Evolutionary conservation across 2,113 vertebrate species (phyloP).

Genomic region (Anguilla rostrata): DNA sequence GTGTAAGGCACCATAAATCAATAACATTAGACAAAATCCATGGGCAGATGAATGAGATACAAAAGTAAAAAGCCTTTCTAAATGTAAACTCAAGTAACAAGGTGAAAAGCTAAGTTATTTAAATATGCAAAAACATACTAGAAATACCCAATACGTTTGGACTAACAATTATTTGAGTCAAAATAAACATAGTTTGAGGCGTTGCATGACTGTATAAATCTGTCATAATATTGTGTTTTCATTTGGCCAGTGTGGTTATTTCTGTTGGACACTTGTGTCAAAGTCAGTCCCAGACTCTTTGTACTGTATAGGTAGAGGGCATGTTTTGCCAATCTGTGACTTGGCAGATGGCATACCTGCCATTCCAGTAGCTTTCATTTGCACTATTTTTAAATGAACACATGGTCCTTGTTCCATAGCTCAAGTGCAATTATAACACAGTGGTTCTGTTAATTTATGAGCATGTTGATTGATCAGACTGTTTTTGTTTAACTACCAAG

Average conservation of each 20-base stretch:
- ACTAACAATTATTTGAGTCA: no score
- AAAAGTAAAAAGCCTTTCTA: no score
- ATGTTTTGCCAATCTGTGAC: neutral
- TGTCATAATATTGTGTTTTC: neutral
- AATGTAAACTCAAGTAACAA: no score
- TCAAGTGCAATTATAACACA: constrained; percentile 1
- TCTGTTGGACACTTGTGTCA: neutral
- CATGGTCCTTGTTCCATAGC: neutral
- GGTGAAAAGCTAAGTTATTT: no score
- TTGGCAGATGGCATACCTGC: neutral
- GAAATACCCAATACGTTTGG: no score
- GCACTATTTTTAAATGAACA: constrained; percentile 2
- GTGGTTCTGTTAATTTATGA: neutral
- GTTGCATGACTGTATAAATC: neutral
- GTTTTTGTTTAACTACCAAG: neutral
- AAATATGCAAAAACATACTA: no score
- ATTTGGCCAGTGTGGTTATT: neutral
- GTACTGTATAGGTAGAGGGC: neutral
- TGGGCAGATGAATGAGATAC: no score
- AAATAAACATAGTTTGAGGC: no score
- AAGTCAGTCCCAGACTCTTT: neutral
- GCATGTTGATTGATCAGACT: neutral
- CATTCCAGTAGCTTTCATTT: neutral
- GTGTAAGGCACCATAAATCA: no score
- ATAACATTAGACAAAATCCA: no score